Percentiles rank a stretch among this genome's conserved stretches.
These are phyloP conservation scores for Meloidogyne exigua DNA, from an alignment of 1,140 invertebrate genomes.

Conservation along the genomic window DNA sequence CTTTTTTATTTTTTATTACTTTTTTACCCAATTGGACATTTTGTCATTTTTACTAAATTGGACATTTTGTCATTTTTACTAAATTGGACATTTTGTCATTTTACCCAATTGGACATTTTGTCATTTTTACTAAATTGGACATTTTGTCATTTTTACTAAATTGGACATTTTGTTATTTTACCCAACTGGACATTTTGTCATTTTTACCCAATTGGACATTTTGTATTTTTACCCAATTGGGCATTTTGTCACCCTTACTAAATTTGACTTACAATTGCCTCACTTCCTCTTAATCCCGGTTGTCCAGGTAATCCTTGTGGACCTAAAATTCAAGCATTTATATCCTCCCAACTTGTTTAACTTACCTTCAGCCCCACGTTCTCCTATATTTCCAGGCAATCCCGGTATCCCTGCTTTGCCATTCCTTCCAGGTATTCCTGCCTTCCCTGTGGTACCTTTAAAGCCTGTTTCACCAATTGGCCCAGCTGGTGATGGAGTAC, in stretches of 20 bases:
- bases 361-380: not conserved
- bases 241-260: no score
- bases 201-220: no score
- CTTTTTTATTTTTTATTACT: no score
- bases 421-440: slow-evolving; percentile 6
- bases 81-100: not conserved
- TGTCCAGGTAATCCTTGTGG: slow-evolving; percentile 14
- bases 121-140: no score
- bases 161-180: no score
- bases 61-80: not conserved
- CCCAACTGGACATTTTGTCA: no score
- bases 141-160: no score
- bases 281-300: not conserved
- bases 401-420: slow-evolving; percentile 12
- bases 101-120: not conserved
- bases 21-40: not conserved
- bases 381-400: slow-evolving; percentile 18
- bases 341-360: not conserved
- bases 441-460: slow-evolving; percentile 7
- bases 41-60: no score
- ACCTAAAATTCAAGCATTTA: not conserved
- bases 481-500: slow-evolving; percentile 22
- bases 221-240: not conserved
- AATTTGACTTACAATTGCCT: not conserved
- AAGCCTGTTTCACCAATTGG: slow-evolving; percentile 16